phyloP scores from a whole-genome alignment of 92 coral and sea anemone genomes.

The Heteractis magnifica region DNA sequence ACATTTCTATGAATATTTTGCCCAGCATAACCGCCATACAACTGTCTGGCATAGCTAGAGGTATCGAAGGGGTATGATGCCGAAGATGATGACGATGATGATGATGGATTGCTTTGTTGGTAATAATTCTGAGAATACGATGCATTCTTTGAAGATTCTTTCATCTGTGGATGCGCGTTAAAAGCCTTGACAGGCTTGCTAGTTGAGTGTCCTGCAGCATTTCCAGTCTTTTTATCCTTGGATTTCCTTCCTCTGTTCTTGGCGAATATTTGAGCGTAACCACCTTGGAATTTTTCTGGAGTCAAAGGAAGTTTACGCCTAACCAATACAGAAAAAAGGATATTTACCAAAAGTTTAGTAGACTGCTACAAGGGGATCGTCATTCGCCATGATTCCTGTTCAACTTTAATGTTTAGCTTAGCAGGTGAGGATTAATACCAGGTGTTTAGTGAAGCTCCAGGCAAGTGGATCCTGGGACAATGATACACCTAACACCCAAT shows the following conservation, averaged over 20 bases:
- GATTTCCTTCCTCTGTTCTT: slow-evolving; percentile 75
- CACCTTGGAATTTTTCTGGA: slow-evolving; percentile 34
- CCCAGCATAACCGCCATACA: not conserved
- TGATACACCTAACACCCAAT: no score
- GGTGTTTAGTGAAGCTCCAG: no score
- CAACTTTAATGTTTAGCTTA: no score
- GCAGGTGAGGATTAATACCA: no score
- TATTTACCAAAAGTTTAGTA: not conserved
- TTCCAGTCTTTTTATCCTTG: slow-evolving; percentile 29
- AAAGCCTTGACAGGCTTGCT: slow-evolving; percentile 25
- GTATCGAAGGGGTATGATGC: not conserved
- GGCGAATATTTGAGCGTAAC: slow-evolving; percentile 87
- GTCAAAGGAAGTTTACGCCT: slow-evolving; percentile 27
- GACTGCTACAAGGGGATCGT: no score
- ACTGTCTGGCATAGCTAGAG: not conserved
- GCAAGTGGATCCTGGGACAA: no score
- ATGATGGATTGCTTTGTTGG: not conserved
- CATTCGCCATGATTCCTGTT: no score
- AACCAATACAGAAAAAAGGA: not conserved
- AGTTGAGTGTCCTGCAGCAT: not conserved
- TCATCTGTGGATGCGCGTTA: slow-evolving; percentile 1
- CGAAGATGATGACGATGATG: no score
- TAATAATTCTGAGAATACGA: not conserved
- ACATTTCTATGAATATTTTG: slow-evolving; percentile 1
- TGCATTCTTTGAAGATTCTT: not conserved